Percentiles rank a stretch among this genome's conserved stretches.
Conservation (phyloP, 2,888 invertebrate genomes). For the Xylota segnis region DNA sequence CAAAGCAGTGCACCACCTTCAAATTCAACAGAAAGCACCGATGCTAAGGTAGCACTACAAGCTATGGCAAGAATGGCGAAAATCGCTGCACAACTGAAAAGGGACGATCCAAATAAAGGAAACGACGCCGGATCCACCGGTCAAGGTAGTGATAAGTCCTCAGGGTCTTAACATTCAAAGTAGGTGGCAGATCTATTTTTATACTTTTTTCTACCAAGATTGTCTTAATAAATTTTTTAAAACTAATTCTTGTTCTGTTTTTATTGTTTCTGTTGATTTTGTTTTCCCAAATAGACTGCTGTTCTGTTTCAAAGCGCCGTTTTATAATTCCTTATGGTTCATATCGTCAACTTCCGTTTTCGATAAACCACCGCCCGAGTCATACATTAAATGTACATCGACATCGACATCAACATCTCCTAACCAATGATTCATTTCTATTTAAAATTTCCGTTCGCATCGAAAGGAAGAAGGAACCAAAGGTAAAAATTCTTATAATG, state of each 20-base stretch:
- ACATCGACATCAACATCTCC: slow-evolving; percentile 14
- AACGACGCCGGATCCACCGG: neutral
- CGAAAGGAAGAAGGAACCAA: slow-evolving; percentile 47
- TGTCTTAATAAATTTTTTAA: slow-evolving; percentile 52
- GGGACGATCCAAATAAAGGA: slow-evolving; percentile 22
- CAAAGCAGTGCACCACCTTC: neutral
- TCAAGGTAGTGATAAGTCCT: slow-evolving; percentile 7
- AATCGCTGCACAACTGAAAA: slow-evolving; percentile 60
- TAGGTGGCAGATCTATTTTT: slow-evolving; percentile 16
- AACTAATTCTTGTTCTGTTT: neutral
- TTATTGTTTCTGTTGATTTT: neutral
- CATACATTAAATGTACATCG: neutral
- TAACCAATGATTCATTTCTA: slow-evolving; percentile 52
- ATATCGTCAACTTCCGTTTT: slow-evolving; percentile 53
- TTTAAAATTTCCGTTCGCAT: slow-evolving; percentile 48
- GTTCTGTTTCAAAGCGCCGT: neutral
- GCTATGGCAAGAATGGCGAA: slow-evolving; percentile 65
- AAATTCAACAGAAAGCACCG: slow-evolving; percentile 10
- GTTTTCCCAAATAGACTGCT: neutral
- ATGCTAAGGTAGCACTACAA: slow-evolving; percentile 48
- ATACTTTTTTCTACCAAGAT: slow-evolving; percentile 55
- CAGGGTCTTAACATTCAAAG: neutral
- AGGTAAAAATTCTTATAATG: slow-evolving; percentile 44
- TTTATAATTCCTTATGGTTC: slow-evolving; percentile 6
- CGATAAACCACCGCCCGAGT: slow-evolving; percentile 22